These are phyloP conservation scores for Sminthurides aquaticus DNA, from an alignment of 2,888 invertebrate species.

Conservation along the genomic window DNA sequence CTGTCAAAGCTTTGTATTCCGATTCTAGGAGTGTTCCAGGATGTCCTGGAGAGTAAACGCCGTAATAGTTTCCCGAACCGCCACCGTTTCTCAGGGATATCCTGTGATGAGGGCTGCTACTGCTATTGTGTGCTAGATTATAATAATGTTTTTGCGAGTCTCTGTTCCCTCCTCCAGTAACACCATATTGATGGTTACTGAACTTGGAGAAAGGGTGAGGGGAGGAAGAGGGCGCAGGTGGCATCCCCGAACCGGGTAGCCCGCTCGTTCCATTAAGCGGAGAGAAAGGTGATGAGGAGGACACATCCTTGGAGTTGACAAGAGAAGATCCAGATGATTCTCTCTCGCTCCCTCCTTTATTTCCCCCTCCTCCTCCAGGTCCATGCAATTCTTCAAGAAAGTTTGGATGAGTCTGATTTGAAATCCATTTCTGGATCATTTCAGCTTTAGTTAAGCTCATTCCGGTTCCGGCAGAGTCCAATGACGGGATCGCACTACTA, in stretches of 20 bases:
- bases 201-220: neutral
- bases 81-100: neutral
- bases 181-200: neutral
- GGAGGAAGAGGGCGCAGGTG: neutral
- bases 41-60: neutral
- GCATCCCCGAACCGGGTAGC: neutral
- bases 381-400: conserved; percentile 27
- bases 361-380: neutral
- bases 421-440: conserved; percentile 44
- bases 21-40: conserved; percentile 23
- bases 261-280: neutral
- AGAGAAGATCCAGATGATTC: too few relatives aligned
- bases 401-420: conserved; percentile 37
- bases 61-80: neutral
- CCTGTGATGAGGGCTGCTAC: neutral
- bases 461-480: conserved; percentile 45
- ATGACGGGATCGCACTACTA: neutral
- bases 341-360: too few relatives aligned
- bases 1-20: conserved; percentile 55
- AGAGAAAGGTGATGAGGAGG: neutral
- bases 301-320: too few relatives aligned
- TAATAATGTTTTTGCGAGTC: neutral
- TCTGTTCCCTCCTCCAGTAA: too few relatives aligned
- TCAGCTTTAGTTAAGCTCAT: conserved; percentile 40
- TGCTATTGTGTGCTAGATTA: neutral